Evolutionary conservation across 2,113 vertebrate genomes (phyloP), one percentile per base, ranked within the genome.

Genomic region (Tangachromis dhanisi): DNA sequence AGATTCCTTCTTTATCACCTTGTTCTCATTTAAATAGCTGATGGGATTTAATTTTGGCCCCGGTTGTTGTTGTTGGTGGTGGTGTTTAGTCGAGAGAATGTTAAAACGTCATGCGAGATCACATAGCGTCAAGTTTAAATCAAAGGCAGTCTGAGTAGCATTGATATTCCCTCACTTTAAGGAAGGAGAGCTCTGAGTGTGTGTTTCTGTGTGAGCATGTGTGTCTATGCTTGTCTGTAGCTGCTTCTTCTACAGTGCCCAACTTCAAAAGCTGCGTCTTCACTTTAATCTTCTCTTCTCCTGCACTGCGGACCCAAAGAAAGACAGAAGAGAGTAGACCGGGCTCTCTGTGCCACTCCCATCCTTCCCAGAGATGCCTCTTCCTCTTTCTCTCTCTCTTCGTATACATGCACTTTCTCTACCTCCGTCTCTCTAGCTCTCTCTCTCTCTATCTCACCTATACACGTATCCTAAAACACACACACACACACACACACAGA

Each of bases 261-360:
- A 95, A 95, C 95, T 96, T 96, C 95, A 96, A 96, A 96, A 93
- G 90, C 90, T 57, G 83, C 9, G 76, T 57, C 76, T 95, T 81
- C 84, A 89, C 93, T 96, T 95, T 96, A 95, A 95, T 96, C 94
- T 96, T 93, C 89, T 89, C 87, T 89, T 93, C 87, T 93, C 87
- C 94, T 93, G 88, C 92, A 93, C 90, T 93, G 93, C 94, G 63
- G 93, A 93, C 86, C 83, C 82, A 83, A 89, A 84, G 76, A 94
- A 91, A 95, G 90, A 94, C 89, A 92, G 90, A 89, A 80, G 83
- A 83, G 84, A 86, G 59, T 91, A 84, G 82, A 78, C 86, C 83
- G 5, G 51, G 68, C 81, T 86, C 63, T 42, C 80, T 78, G 53
- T 85, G 92, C 90, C 89, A 90, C 92, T 90, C 93, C 92, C 90